Base-by-base conservation (phyloP, 2,113 vertebrate species). In the Piliocolobus tephrosceles region DNA sequence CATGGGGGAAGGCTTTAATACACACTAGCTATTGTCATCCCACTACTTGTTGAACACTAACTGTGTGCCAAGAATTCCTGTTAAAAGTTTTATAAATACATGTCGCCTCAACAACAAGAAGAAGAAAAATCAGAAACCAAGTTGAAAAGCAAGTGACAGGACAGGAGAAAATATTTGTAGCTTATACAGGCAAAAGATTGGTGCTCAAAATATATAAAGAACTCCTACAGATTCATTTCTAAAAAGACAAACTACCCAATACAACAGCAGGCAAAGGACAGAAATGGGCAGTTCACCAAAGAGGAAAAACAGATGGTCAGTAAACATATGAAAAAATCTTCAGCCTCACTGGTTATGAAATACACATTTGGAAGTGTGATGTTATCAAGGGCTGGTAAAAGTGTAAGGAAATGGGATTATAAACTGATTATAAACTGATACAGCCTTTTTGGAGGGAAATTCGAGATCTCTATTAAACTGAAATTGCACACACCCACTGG, bases 321-420 rank as follows among this genome's bases (percentile, higher is more conserved):
- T 9, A 30, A 93, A 25, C 18, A 57, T 3, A 45, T 16, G 78
- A 64, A 30, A 91, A 90, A 64, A 55, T 58, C 68, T 8, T 94
- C 79, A 35, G 8, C 75, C 66, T 78, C 7, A 0, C 45, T 35
- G 32, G 50, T 85, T 95, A 72, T 64, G 78, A 86, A 88, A 88
- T 47, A 55, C 50, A 68, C 38, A n/a, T 72, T 94, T 94, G 85
- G 85, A 87, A 92, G 94, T 73, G 81, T 79, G 68, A 84, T 38
- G 64, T 61, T 92, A 78, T 94, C 61, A 75, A 14, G 58, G 4
- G 4, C 64, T 68, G 86, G 72, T 32, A 73, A 90, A 85, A 50
- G 58, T 32, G 18, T 68, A 76, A 68, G 76, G 43, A 90, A 91
- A 90, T n/a, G 40, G 58, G 30, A 52, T 66, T 85, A 40, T 40